Evolutionary conservation across 2,888 invertebrate genomes (phyloP), one percentile per base, ranked within the genome.

Genomic region (Oscheius myriophilus): DNA sequence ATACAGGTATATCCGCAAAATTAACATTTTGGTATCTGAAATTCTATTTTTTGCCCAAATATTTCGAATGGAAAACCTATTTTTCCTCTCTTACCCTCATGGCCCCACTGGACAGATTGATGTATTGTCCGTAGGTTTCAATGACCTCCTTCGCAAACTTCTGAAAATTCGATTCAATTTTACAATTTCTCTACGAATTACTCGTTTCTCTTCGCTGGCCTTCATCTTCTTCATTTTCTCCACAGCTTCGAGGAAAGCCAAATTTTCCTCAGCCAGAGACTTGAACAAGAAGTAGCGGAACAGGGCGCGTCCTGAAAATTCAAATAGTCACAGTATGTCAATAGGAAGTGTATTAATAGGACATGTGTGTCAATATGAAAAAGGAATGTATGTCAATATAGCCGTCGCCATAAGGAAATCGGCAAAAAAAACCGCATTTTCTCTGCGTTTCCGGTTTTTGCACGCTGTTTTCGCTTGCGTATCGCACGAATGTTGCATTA

Each of bases 231-330:
- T 80, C 57, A 84, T 66, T 63, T 80, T 79, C 16, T 85, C 84
- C 16, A 81, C 69, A 1, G 78, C 81, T 52, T 85, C 85, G 43
- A 84, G 71, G 55, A 85, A 85, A 6, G 80, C 59, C 26, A 85
- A 74, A 65, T 85, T 85, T 73, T 85, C 85, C 41, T 85, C 85
- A 51, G 85, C 85, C 51, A 85, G 70, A 16, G 83, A 73, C 58
- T 83, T 73, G 70, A 76, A 82, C 9, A 85, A 71, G 68, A 85
- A 85, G 43, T 80, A 80, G 26, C 84, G 82, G 71, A 86, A 85
- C 11, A 85, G 72, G 68, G 83, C 80, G 9, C 82, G 76, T 26
- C 84, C 84, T 83, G 65, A 66, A 79, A 68, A 33, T 18, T 51
- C 26, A 21, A n/a, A n/a, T n/a, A n/a, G n/a, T n/a, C n/a, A n/a